Evolutionary conservation across 2,113 vertebrate genomes (phyloP).

Genomic region (Callipepla squamata): DNA sequence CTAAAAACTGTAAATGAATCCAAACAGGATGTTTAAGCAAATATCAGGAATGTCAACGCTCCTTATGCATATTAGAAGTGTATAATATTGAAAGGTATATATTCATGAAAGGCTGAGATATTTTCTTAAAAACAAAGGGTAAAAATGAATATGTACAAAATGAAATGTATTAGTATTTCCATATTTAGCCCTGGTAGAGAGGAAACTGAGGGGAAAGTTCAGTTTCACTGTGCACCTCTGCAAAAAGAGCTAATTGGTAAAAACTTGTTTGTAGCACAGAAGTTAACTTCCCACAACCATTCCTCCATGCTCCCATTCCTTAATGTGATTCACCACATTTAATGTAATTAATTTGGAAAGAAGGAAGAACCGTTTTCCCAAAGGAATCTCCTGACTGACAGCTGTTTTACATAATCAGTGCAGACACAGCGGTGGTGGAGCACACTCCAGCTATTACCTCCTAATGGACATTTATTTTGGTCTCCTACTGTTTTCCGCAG

Average conservation of each 20-base stretch:
- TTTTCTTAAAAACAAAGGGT: neutral
- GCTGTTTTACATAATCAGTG: conserved; percentile 35
- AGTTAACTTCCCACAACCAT: neutral
- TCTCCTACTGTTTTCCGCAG: neutral
- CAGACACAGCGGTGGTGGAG: neutral
- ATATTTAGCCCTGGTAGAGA: neutral
- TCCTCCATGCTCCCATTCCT: conserved; percentile 1
- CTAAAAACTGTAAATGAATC: neutral
- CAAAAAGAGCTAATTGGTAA: neutral
- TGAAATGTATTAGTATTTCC: neutral
- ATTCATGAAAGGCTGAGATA: neutral
- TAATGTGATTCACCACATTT: conserved; percentile 24
- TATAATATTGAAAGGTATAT: neutral
- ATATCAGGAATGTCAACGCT: neutral
- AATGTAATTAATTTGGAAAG: conserved; percentile 48
- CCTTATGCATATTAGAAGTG: neutral
- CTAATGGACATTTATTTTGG: conserved; percentile 33
- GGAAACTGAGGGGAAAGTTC: neutral
- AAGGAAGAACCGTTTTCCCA: conserved; percentile 36
- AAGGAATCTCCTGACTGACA: conserved; percentile 41
- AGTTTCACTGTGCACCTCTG: neutral
- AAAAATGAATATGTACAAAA: neutral
- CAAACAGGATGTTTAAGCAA: neutral
- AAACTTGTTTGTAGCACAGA: neutral
- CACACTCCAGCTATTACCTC: neutral